These are phyloP conservation scores for Sclerodermus sp. DNA, from an alignment of 2,888 invertebrate species.

Conservation along the genomic window DNA sequence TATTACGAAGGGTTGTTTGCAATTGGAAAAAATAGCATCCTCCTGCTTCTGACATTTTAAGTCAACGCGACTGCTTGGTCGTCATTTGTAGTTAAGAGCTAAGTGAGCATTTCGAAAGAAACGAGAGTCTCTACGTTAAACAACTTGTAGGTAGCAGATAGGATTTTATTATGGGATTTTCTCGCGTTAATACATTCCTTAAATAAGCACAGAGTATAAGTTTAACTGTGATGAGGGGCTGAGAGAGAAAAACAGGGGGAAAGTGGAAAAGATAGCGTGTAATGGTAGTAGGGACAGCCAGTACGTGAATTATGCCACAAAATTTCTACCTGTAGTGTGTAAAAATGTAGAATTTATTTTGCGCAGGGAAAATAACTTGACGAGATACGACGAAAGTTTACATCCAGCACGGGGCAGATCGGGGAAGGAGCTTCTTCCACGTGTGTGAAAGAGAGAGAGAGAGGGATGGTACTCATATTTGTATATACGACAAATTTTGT, in stretches of 20 bases:
- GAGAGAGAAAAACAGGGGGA: slow-evolving; percentile 8
- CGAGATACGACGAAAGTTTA: slow-evolving; percentile 37
- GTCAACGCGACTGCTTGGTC: too few relatives aligned
- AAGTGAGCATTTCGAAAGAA: slow-evolving; percentile 13
- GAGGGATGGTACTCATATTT: slow-evolving; percentile 13
- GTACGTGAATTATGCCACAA: slow-evolving; percentile 26
- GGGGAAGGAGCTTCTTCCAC: slow-evolving; percentile 34
- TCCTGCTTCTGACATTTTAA: too few relatives aligned
- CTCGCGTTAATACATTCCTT: slow-evolving; percentile 35
- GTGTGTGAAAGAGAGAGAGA: slow-evolving; percentile 21
- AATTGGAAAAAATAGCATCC: too few relatives aligned
- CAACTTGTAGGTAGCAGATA: slow-evolving; percentile 43
- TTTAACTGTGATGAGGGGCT: slow-evolving; percentile 46
- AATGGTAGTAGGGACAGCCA: slow-evolving; percentile 16
- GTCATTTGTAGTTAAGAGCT: too few relatives aligned
- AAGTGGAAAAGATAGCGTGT: too few relatives aligned
- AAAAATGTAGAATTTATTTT: slow-evolving; percentile 49
- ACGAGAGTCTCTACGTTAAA: slow-evolving; percentile 23
- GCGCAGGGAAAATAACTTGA: slow-evolving; percentile 47
- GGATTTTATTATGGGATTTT: slow-evolving; percentile 11
- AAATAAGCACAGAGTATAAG: slow-evolving; percentile 34
- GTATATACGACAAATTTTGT: slow-evolving; percentile 9
- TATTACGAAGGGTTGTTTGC: too few relatives aligned
- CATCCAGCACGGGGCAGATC: slow-evolving; percentile 34
- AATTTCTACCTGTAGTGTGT: slow-evolving; percentile 27